Percentiles rank a stretch among this genome's conserved stretches.
Conservation (phyloP, 1,140 invertebrate genomes). For the Panagrolaimus sp. region DNA sequence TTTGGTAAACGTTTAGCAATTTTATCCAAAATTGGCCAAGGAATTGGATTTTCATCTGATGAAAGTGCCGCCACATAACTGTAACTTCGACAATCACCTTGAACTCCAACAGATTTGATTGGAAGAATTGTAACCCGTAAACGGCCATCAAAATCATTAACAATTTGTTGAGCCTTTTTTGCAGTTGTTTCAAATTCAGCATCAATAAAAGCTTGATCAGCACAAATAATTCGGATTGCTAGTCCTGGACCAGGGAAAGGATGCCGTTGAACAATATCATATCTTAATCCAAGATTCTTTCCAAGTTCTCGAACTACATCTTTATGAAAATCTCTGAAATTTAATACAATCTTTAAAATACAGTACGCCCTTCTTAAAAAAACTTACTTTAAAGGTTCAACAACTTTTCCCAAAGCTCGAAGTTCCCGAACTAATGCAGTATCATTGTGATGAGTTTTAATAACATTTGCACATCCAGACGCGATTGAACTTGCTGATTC, state of each 20-base stretch:
- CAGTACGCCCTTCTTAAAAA: too few species aligned
- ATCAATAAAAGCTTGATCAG: conserved; percentile 89
- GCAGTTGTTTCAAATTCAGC: conserved; percentile 90
- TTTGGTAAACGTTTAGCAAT: conserved; percentile 80
- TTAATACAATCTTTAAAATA: too few species aligned
- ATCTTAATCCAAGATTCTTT: conserved; percentile 78
- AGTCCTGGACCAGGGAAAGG: conserved; percentile 89
- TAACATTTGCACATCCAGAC: conserved; percentile 79
- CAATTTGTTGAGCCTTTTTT: conserved; percentile 53
- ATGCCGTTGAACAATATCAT: conserved; percentile 81
- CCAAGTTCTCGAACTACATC: conserved; percentile 83
- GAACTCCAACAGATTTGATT: conserved; percentile 90
- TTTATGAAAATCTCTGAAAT: conserved; percentile 82
- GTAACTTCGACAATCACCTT: conserved; percentile 72
- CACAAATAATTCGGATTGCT: conserved; percentile 89
- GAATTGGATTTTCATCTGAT: conserved; percentile 60
- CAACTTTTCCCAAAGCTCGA: conserved; percentile 74
- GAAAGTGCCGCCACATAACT: conserved; percentile 93
- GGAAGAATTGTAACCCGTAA: conserved; percentile 77
- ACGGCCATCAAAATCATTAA: conserved; percentile 36
- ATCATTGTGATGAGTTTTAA: conserved; percentile 99
- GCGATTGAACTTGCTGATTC: conserved; percentile 85
- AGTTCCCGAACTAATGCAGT: conserved; percentile 86
- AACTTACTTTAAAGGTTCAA: conserved; percentile 79
- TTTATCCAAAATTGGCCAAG: conserved; percentile 82